Percentiles rank a stretch among this genome's conserved stretches.
These are phyloP conservation scores for Listrodromus nycthemerus DNA, from an alignment of 2,888 invertebrate genomes.

Conservation along the genomic window DNA sequence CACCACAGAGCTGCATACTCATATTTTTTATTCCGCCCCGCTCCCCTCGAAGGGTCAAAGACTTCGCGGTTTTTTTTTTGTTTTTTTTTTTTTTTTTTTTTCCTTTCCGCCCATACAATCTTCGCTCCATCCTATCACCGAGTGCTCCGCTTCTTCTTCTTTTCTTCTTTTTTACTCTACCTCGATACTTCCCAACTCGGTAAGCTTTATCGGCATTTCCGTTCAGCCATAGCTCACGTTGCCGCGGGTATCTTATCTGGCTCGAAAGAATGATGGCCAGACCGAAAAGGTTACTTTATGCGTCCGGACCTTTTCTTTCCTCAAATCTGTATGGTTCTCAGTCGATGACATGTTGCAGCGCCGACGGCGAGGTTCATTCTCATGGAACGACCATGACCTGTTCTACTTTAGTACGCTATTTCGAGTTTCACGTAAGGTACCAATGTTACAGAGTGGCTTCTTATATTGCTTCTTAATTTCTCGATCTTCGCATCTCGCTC, in stretches of 20 bases:
- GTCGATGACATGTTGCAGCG: background rate
- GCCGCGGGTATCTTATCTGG: slow-evolving; percentile 28
- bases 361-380: background rate
- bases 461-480: too few species aligned
- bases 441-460: background rate
- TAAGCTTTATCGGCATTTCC: slow-evolving; percentile 54
- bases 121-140: background rate
- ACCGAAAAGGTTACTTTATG: slow-evolving; percentile 11
- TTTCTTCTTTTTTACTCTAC: background rate
- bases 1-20: background rate
- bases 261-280: slow-evolving; percentile 2
- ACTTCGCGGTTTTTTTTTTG: background rate
- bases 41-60: background rate
- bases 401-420: background rate
- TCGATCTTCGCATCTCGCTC: background rate
- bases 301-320: slow-evolving; percentile 11
- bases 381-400: background rate
- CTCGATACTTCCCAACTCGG: slow-evolving; percentile 7
- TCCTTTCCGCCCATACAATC: too few species aligned
- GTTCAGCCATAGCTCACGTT: slow-evolving; percentile 28
- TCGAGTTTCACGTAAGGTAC: slow-evolving; percentile 1
- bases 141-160: background rate
- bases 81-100: background rate
- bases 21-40: background rate
- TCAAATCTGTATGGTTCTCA: background rate